Base-by-base conservation (phyloP, 1,140 invertebrate genomes). In the Venustaconcha ellipsiformis region DNA sequence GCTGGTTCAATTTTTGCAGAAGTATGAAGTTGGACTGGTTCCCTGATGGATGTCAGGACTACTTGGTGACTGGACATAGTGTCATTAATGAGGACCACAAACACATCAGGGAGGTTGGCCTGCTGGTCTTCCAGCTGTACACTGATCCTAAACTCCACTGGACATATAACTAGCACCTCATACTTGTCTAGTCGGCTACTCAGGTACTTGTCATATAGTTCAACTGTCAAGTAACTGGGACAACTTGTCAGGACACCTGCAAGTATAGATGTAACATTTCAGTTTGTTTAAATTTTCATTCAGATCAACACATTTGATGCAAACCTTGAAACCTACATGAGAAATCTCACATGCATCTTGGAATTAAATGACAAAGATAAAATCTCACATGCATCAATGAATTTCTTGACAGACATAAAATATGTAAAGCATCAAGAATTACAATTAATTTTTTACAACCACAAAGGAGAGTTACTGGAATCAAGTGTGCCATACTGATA, bases 171-270 rank as follows among this genome's bases (percentile, higher is more conserved):
- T 20, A 86, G 70, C 17, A 84, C 67, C 67, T 87, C 85, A 68
- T 80, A 86, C 18, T 80, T 23, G 14, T 78, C 84, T 3, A 84
- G 69, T 70, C 82, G 79, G 11, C 72, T 37, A 1, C 75, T 68
- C 78, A 83, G 80, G 26, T 83, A 79, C 71, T 86, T 82, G 68
- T 83, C 82, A 72, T 79, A 87, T 14, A 87, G 75, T 72, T 85
- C 83, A 30, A 86, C 62, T 6, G 77, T 84, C 15, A 87, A 67
- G 18, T 84, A 76, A n/a, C 80, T 80, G 3, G 86, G 86, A 70
- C 84, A 87, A 6, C 67, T 70, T n/a, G 67, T 68, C 26, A 86
- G 59, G 6, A 76, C 77, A 75, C 84, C 84, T 86, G 76, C 20
- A 82, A 78, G 58, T 67, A 12, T 64, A 59, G 48, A 30, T 8